These are phyloP conservation scores for Magallana nippona DNA, from an alignment of 2,888 invertebrate genomes.

Conservation along the genomic window DNA sequence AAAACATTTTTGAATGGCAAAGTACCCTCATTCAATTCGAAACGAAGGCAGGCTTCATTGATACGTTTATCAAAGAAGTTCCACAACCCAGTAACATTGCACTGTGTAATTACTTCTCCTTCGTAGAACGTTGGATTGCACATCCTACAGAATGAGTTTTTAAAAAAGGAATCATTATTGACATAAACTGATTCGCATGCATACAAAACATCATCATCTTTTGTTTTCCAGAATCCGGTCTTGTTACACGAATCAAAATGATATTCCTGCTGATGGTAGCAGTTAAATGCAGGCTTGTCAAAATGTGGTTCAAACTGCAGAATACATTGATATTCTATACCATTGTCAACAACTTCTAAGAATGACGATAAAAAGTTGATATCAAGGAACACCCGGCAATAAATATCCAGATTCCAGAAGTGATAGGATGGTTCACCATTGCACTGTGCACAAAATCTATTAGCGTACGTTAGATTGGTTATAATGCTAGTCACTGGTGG, in stretches of 20 bases:
- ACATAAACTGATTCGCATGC: background rate
- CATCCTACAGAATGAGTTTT: too few relatives aligned
- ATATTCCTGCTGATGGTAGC: background rate
- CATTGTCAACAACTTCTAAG: conserved; percentile 2
- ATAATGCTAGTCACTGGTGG: background rate
- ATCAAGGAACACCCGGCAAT: conserved; percentile 1
- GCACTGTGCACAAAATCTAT: conserved; percentile 4
- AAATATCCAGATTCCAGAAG: background rate
- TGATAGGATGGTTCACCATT: background rate
- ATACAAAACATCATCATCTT: background rate
- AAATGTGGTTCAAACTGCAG: background rate
- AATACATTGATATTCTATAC: background rate
- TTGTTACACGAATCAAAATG: background rate
- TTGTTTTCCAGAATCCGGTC: background rate
- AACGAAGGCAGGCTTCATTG: too few relatives aligned
- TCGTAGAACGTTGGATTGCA: too few relatives aligned
- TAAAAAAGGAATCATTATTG: background rate
- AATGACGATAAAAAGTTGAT: conserved; percentile 15
- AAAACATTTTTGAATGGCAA: too few relatives aligned
- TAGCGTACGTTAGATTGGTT: background rate
- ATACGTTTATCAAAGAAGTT: too few relatives aligned
- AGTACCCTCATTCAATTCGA: too few relatives aligned
- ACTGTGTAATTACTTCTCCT: too few relatives aligned
- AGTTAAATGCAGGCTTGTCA: background rate
- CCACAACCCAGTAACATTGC: too few relatives aligned